Conservation (phyloP, 2,888 invertebrate genomes). For the Ecdyonurus torrentis region DNA sequence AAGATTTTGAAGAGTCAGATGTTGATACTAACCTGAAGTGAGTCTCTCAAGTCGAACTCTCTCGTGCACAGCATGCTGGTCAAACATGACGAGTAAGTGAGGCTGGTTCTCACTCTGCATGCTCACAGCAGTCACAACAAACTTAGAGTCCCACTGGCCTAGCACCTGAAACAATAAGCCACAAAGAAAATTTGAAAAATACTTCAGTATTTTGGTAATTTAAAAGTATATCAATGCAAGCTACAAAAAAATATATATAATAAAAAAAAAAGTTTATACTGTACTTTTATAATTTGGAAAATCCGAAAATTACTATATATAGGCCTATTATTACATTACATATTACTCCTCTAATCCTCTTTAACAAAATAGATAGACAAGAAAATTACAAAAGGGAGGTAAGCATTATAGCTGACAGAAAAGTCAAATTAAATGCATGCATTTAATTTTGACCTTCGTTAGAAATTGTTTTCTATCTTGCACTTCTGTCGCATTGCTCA, state of each 20-base stretch:
- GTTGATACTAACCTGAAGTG: constrained; percentile 34
- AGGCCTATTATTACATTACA: no score
- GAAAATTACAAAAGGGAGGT: no score
- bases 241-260: no score
- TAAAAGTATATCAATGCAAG: background rate
- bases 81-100: constrained; percentile 47
- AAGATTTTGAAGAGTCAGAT: no score
- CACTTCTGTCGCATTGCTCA: no score
- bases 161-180: constrained; percentile 47
- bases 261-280: background rate
- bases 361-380: no score
- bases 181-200: constrained; percentile 11
- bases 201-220: background rate
- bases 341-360: no score
- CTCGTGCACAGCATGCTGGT: constrained; percentile 82
- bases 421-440: no score
- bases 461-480: no score
- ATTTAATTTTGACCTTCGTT: no score
- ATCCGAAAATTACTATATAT: no score
- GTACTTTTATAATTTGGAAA: background rate
- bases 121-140: constrained; percentile 36
- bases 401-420: no score
- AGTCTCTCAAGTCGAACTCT: constrained; percentile 59
- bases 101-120: constrained; percentile 23
- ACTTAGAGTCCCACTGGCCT: constrained; percentile 59